Base-by-base conservation (phyloP, 2,888 invertebrate species). In the Drosophila austrosaltans region DNA sequence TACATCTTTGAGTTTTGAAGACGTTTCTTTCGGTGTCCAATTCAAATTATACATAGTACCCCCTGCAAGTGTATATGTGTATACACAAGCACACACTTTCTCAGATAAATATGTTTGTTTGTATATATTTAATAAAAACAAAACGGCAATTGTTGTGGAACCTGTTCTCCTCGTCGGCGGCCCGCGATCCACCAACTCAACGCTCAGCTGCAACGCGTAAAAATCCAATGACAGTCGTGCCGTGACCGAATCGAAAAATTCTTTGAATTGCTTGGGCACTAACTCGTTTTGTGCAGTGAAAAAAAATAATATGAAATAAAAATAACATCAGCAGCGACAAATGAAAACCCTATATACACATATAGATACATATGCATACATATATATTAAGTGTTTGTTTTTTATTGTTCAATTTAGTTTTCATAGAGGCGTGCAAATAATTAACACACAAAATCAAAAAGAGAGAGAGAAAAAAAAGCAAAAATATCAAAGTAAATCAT, bases 271-370 rank as follows among this genome's bases (percentile, higher is more conserved):
- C 54, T 58, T 66, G 28, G 20, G 54, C 32, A 22, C 44, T 57
- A 65, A 69, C 87, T 67, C 62, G 87, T 71, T 84, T 58, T 64
- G 69, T 76, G 77, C 79, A 76, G 84, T 71, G 75, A 3, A 74
- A 81, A 69, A 69, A 68, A 48, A 16, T 16, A 22, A 48, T 7
- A 12, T 10, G 22, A 48, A 48, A 48, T 36, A 48, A 10, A 22
- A 48, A 22, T 44, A 44, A 44, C 7, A 7, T 20, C 44, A 44
- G 22, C 53, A 28, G 30, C n/a, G n/a, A 30, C 3, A 22, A 8
- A 6, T 5, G 1, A 20, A 22, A 20, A 8, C 36, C 36, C 36
- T 36, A 36, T 8, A 36, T 36, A 36, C 36, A 8, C 8, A 36
- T 8, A 36, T 36, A 36, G 1, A 10, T 16, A 16, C 6, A 16